Base-by-base conservation (phyloP, 2,888 invertebrate species). In the Phalera bucephala region DNA sequence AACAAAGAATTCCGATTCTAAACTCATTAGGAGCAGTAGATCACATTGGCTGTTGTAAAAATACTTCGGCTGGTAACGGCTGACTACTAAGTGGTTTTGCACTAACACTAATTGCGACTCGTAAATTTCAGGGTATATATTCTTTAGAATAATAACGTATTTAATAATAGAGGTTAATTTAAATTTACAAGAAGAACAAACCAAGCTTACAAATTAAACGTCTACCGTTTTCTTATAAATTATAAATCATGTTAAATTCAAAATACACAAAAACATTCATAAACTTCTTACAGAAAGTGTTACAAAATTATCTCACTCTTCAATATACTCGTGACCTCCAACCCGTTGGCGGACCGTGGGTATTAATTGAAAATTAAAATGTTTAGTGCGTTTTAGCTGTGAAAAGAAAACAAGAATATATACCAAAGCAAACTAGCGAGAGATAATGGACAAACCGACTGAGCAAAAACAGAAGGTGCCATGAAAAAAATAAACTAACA, bases 381-480 rank as follows among this genome's bases (percentile, higher is more conserved):
- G 49, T 53, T 55, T 32, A 45, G 43, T 48, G 37, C 35, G 52
- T 56, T 51, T 45, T 43, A 54, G 51, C 44, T 52, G 31, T 39
- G 36, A 44, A 55, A 65, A 65, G 58, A 72, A 75, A 76, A 79
- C 64, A 79, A 51, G 57, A 51, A 51, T 60, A 53, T 7, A 27
- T 63, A 55, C 62, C 64, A 72, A 80, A 76, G 66, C 75, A 80
- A 80, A 79, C 72, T 70, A 64, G 68, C 65, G 51, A 64, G 70
- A 52, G 90, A 83, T 77, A 92, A 92, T 74, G 91, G 91, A 77
- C 83, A 88, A 37, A 84, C 69, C 33, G 91, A 91, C 54, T 91
- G 91, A 78, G 87, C 64, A 39, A 83, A 86, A 80, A 83, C 91
- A 72, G 89, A 81, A 64, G 90, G 71, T 48, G 87, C 72, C 57